Conservation (phyloP, 2,888 invertebrate genomes). For the Ceratothoa steindachneri region DNA sequence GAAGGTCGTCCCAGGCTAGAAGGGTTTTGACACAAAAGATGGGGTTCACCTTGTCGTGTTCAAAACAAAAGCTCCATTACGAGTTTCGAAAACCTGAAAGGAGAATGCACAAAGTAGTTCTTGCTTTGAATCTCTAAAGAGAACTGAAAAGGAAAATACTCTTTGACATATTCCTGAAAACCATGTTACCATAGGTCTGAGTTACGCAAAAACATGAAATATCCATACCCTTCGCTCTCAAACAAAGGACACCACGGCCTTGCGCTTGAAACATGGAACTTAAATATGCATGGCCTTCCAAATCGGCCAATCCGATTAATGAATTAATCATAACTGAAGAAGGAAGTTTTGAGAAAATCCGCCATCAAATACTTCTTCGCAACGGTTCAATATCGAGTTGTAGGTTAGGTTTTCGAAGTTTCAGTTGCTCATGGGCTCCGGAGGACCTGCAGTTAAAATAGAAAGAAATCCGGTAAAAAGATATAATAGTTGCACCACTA, state of each 20-base stretch:
- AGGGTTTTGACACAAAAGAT: slow-evolving; percentile 13
- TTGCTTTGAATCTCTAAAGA: too few species aligned
- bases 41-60: slow-evolving; percentile 12
- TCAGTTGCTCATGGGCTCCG: slow-evolving; percentile 28
- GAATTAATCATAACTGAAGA: slow-evolving; percentile 25
- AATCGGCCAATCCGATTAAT: background rate
- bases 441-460: slow-evolving; percentile 33
- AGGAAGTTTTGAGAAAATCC: slow-evolving; percentile 33
- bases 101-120: too few species aligned
- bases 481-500: too few species aligned
- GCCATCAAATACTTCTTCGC: slow-evolving; percentile 31
- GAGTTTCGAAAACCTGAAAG: slow-evolving; percentile 3
- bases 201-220: too few species aligned
- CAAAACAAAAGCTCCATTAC: slow-evolving; percentile 1
- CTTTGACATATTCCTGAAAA: too few species aligned
- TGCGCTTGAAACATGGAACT: background rate
- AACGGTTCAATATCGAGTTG: slow-evolving; percentile 21
- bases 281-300: background rate
- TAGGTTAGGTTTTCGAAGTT: slow-evolving; percentile 26
- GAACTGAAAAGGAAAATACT: too few species aligned
- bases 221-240: too few species aligned
- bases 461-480: too few species aligned
- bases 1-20: slow-evolving; percentile 13
- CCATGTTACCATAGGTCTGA: too few species aligned
- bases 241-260: background rate